Evolutionary conservation across 2,113 vertebrate species (phyloP).

Genomic region (Xiphophorus maculatus): DNA sequence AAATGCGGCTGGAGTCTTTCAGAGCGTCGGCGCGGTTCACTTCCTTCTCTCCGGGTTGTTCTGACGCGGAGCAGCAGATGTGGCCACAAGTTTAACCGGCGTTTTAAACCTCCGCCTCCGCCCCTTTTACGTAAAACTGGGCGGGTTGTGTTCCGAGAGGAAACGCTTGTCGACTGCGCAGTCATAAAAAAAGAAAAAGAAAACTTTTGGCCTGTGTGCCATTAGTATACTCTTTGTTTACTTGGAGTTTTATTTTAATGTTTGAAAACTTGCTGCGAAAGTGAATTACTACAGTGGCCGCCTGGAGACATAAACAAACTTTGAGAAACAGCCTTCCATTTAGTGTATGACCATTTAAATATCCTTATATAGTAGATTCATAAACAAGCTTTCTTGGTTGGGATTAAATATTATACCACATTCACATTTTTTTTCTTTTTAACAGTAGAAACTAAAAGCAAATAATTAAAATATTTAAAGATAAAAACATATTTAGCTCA

Average conservation of each 20-base stretch:
- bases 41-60: background rate
- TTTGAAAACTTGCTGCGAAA: background rate
- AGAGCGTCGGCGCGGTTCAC: no score
- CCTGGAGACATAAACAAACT: background rate
- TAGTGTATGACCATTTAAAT: background rate
- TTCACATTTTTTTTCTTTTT: no score
- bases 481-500: no score
- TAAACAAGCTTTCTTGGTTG: no score
- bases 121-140: background rate
- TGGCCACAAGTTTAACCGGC: background rate
- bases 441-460: no score
- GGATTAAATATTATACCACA: no score
- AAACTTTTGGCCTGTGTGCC: background rate
- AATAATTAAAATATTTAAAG: no score
- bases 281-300: no score
- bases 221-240: background rate
- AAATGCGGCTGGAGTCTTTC: background rate
- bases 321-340: background rate
- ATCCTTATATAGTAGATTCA: no score
- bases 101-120: background rate
- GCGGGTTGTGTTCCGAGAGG: background rate
- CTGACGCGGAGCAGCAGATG: no score
- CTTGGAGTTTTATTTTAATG: background rate
- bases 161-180: background rate
- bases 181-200: background rate